These are phyloP conservation scores for Perccottus glenii DNA, from an alignment of 2,113 vertebrate genomes.

Conservation along the genomic window DNA sequence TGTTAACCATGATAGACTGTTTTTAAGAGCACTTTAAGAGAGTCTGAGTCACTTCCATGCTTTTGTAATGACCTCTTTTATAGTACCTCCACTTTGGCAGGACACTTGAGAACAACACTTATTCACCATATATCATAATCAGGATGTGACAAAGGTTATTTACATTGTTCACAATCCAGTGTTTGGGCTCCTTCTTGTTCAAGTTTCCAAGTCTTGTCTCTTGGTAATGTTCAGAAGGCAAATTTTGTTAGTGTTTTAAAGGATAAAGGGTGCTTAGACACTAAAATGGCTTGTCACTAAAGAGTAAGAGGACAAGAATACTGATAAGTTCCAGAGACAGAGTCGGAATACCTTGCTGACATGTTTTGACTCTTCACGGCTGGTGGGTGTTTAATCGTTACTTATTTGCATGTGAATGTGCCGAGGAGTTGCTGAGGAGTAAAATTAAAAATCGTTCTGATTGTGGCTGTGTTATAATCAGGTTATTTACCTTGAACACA, in stretches of 20 bases:
- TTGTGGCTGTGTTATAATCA: constrained; percentile 27
- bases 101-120: constrained; percentile 44
- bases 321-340: constrained; percentile 17
- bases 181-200: constrained; percentile 50
- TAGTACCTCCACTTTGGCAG: constrained; percentile 50
- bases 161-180: constrained; percentile 61
- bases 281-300: constrained; percentile 44
- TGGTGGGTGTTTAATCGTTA: constrained; percentile 22
- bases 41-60: constrained; percentile 53
- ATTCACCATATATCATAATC: constrained; percentile 71
- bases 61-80: constrained; percentile 58
- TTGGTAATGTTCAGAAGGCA: constrained; percentile 44
- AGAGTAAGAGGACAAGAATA: constrained; percentile 30
- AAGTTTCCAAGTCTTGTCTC: constrained; percentile 36
- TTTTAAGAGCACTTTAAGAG: constrained; percentile 40
- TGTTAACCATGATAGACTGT: constrained; percentile 30
- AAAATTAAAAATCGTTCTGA: constrained; percentile 45
- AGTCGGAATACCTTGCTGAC: constrained; percentile 24
- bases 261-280: constrained; percentile 28
- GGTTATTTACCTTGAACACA: constrained; percentile 39
- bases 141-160: constrained; percentile 68
- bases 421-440: constrained; percentile 30
- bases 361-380: constrained; percentile 39
- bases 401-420: constrained; percentile 25
- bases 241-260: constrained; percentile 48